Evolutionary conservation across 2,888 invertebrate genomes (phyloP).

Genomic region (Eutolmus rufibarbis): DNA sequence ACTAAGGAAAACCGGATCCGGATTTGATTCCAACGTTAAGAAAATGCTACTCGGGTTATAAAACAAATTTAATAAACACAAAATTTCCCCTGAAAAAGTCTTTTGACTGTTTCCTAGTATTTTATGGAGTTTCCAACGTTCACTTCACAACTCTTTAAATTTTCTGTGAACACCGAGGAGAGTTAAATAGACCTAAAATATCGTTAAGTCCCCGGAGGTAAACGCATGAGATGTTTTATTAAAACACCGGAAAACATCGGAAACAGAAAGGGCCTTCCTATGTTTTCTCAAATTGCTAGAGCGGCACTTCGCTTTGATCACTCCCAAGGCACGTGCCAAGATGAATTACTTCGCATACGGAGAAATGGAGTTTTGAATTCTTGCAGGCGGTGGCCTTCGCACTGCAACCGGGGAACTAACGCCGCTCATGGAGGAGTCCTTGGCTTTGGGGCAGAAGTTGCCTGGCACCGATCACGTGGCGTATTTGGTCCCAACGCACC

Average conservation of each 20-base stretch:
- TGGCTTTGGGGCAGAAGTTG: neutral
- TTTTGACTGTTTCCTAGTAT: neutral
- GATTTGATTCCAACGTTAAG: too few relatives aligned
- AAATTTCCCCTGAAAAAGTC: neutral
- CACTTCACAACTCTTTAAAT: neutral
- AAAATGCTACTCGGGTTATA: too few relatives aligned
- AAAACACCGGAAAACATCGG: neutral
- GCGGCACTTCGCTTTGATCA: neutral
- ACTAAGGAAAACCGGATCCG: too few relatives aligned
- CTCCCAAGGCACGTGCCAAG: neutral
- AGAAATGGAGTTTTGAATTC: neutral
- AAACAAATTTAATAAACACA: neutral
- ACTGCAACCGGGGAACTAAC: neutral
- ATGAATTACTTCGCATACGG: neutral
- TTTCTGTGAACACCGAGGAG: neutral
- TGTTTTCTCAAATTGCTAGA: neutral
- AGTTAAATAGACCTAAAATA: neutral
- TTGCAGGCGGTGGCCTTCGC: neutral
- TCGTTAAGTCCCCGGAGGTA: neutral
- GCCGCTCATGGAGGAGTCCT: neutral
- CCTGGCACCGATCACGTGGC: neutral
- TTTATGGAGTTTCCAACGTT: neutral
- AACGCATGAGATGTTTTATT: neutral
- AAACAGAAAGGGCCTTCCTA: neutral
- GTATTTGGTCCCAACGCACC: neutral